Evolutionary conservation across 2,888 invertebrate genomes (phyloP), one percentile per base, ranked within the genome.

Genomic region (Idaea aversata): DNA sequence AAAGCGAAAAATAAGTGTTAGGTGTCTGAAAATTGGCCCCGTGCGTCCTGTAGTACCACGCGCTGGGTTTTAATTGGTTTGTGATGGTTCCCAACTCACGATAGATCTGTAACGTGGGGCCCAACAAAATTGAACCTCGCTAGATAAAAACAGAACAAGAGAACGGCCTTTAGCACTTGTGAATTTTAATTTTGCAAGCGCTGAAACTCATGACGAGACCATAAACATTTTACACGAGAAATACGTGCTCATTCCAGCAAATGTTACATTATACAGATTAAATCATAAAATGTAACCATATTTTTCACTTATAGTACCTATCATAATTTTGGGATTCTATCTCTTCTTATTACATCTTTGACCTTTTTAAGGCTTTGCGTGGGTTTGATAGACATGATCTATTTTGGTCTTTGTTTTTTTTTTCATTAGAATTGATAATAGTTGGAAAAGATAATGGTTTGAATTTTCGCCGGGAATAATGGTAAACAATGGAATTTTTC

Each of bases 1-100:
- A 75, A 77, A 79, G 74, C 70, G 77, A 83, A 82, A 84, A 84
- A 82, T 81, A 82, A 80, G 77, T 72, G 79, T 68, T 75, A 77
- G 80, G 76, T 76, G 75, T 76, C 76, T 77, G 78, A 79, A 82
- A 82, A 84, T 84, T 80, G 78, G 73, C 74, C 75, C 66, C 73
- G 67, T 69, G 76, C 75, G 75, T 78, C 77, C 75, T 74, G 71
- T 67, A 71, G 65, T 63, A 63, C 63, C 25, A 36, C 35, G 64
- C 62, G 67, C 63, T 71, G 70, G 72, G 73, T 78, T 84, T 84
- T 83, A 85, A 86, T 86, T 86, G 82, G 75, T 77, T 75, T 69
- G 71, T 69, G 72, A 68, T 71, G 68, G 64, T 66, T 70, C 68
- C 58, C 62, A 10, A 10, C 10, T 47, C 59, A 34, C 25, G 25